Evolutionary conservation across 2,113 vertebrate genomes (phyloP), one percentile per base, ranked within the genome.

Genomic region (Sphaerodactylus townsendi): DNA sequence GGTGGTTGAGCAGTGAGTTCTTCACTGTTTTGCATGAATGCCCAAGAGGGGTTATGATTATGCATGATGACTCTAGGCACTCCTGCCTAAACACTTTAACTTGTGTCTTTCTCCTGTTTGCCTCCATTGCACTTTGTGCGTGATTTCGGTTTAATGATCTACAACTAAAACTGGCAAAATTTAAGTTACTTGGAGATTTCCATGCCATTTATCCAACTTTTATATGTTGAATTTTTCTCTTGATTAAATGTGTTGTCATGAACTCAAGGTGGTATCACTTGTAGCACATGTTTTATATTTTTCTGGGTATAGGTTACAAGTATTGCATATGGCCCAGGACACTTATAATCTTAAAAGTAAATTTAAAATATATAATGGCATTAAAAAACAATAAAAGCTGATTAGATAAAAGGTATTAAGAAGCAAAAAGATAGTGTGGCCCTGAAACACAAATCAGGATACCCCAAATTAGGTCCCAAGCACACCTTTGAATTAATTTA

Each of bases 31-130:
- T 86, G 77, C 0, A 10, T 69, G 1, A 41, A 35, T 2, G 46
- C 76, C 53, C 17, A 13, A 79, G 84, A 87, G 23, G 71, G 13
- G 69, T 73, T 50, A 79, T 68, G 64, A 25, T 69, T 83, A 69
- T 83, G 73, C 19, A 78, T 56, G 53, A 84, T 85, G 10, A 46
- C 84, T 90, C 85, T 48, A 76, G 41, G 35, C 74, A 53, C 3
- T 76, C 10, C 21, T 85, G 13, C 13, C 76, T 88, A 1, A 62
- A 80, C 21, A 2, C 70, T 78, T 65, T 82, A 14, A 25, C 81
- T 50, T 30, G 71, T 73, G 77, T 48, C 81, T 41, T 23, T 1
- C 21, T 21, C 44, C 7, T 82, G 35, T 75, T n/a, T 64, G 64
- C 33, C 0, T 33, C 1, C 62, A 2, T 75, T 25, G n/a, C 39